A percentile compares a stretch with the other conserved stretches of the same genome.
These are phyloP conservation scores for Ctenosaura bakeri DNA, from an alignment of 2,797 vertebrate species.

Conservation along the genomic window DNA sequence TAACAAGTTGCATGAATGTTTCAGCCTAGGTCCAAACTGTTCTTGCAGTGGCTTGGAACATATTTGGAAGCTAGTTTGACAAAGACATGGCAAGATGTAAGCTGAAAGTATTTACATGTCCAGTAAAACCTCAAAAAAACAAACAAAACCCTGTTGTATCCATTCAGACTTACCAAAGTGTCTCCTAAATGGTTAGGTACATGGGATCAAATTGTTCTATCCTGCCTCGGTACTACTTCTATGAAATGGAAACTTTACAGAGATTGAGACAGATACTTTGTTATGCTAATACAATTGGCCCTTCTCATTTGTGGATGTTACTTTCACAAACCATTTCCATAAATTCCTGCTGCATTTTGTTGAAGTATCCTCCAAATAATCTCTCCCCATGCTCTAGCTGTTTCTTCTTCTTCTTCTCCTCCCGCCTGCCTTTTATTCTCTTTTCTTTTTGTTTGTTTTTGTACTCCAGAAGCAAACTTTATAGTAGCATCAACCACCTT, in stretches of 20 bases:
- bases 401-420: no score
- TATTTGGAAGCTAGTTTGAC: neutral
- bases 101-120: neutral
- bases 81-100: neutral
- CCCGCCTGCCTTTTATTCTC: neutral
- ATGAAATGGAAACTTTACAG: neutral
- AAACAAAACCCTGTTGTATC: no score
- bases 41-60: neutral
- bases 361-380: neutral
- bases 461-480: accelerated
- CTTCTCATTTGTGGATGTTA: no score
- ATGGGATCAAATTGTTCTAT: neutral
- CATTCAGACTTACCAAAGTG: neutral
- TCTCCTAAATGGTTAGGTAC: neutral
- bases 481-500: neutral
- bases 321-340: neutral
- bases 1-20: neutral
- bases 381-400: neutral
- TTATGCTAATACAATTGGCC: neutral
- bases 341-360: neutral
- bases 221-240: neutral
- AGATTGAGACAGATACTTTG: no score
- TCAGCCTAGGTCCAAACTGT: neutral
- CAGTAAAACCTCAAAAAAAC: neutral
- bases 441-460: neutral